phyloP scores from a whole-genome alignment of 2,113 vertebrate genomes.

The Seriola quinqueradiata region DNA sequence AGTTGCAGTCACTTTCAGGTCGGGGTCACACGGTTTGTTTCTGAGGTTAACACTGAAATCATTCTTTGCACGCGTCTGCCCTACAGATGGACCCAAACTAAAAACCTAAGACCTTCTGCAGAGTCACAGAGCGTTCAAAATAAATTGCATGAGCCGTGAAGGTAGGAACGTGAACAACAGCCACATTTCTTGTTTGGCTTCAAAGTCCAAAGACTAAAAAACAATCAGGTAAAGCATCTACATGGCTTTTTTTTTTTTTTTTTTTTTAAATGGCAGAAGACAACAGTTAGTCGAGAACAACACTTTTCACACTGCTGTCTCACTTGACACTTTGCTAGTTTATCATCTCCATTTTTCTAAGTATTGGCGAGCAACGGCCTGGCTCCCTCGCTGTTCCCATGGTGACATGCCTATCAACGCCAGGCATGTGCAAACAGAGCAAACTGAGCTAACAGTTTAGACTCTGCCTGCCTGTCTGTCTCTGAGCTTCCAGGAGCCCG shows the following conservation, averaged over 20 bases:
- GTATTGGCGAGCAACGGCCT: constrained; percentile 70
- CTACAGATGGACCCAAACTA: constrained; percentile 32
- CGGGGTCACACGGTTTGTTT: constrained; percentile 14
- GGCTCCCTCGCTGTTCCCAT: constrained; percentile 84
- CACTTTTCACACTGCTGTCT: constrained; percentile 63
- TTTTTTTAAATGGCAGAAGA: constrained; percentile 17
- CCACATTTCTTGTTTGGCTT: constrained; percentile 11
- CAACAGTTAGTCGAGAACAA: constrained; percentile 39
- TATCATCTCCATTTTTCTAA: constrained; percentile 78
- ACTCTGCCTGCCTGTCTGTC: constrained; percentile 65
- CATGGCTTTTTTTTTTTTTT: not conserved
- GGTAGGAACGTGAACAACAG: constrained; percentile 2
- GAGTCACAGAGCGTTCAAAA: constrained; percentile 25
- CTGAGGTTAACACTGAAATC: constrained; percentile 35
- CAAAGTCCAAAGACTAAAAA: constrained; percentile 22
- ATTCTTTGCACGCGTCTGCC: constrained; percentile 32
- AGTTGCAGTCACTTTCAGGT: constrained; percentile 32
- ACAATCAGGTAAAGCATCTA: constrained; percentile 10
- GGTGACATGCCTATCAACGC: constrained; percentile 85
- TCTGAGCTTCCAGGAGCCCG: constrained; percentile 71
- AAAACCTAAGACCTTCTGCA: constrained; percentile 4
- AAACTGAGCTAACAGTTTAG: constrained; percentile 82
- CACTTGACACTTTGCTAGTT: constrained; percentile 82
- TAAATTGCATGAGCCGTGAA: constrained; percentile 9
- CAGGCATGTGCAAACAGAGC: constrained; percentile 86